Conservation (phyloP, 2,797 vertebrate species). For the Amblyraja radiata region DNA sequence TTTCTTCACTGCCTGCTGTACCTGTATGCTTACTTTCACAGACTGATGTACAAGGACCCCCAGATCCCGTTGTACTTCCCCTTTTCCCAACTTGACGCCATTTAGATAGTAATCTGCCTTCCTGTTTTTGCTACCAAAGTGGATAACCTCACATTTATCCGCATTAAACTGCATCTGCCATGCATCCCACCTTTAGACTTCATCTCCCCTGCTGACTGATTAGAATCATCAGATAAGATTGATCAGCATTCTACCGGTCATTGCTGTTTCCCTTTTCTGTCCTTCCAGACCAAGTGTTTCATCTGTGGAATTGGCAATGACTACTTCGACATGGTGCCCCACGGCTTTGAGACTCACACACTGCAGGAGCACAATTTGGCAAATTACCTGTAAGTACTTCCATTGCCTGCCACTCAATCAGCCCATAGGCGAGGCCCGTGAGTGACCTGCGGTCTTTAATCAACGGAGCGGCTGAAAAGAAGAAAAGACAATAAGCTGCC, state of each 20-base stretch:
- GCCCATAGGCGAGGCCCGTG: not conserved
- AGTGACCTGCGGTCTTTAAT: not conserved
- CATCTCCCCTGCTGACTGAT: not conserved
- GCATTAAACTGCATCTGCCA: too few relatives aligned
- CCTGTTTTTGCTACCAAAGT: too few relatives aligned
- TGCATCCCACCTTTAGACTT: too few relatives aligned
- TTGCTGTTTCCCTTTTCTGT: conserved; percentile 35
- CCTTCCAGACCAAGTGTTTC: conserved; percentile 87
- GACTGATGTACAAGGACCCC: too few relatives aligned
- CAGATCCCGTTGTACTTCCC: too few relatives aligned
- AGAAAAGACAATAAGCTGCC: not conserved
- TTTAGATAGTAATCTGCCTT: too few relatives aligned
- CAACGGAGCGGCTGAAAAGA: not conserved
- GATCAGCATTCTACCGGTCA: not conserved
- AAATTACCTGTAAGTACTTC: conserved; percentile 86
- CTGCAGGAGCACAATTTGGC: conserved; percentile 95
- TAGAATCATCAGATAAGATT: not conserved
- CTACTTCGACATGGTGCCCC: conserved; percentile 93
- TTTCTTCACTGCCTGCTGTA: too few relatives aligned
- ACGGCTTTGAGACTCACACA: conserved; percentile 93
- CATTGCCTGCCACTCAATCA: not conserved
- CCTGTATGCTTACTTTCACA: too few relatives aligned
- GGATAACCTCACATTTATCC: too few relatives aligned
- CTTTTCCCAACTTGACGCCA: too few relatives aligned
- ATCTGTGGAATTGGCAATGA: conserved; percentile 96